phyloP scores from a whole-genome alignment of 2,113 vertebrate species.

The Euleptes europaea region DNA sequence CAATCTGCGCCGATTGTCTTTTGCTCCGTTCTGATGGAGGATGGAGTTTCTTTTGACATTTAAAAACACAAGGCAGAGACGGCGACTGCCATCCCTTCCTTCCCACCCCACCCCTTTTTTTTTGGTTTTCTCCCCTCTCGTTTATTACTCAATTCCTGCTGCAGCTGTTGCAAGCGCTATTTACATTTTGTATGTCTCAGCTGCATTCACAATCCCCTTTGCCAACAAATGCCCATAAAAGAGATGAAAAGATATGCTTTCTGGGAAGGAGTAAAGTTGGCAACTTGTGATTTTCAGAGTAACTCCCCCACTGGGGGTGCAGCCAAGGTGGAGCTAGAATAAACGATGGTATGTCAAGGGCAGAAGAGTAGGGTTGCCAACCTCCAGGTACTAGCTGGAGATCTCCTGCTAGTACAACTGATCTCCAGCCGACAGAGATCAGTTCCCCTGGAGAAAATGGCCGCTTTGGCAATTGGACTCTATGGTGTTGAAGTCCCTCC shows the following conservation, averaged over 20 bases:
- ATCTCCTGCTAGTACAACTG: too few species aligned
- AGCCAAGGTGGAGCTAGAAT: too few species aligned
- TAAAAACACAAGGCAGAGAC: constrained; percentile 1
- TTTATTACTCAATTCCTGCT: constrained; percentile 4
- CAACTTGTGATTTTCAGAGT: background rate
- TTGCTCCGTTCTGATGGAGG: background rate
- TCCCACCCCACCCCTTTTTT: background rate
- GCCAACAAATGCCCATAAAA: background rate
- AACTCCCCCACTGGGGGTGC: background rate
- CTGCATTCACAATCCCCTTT: constrained; percentile 1
- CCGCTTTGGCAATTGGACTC: too few species aligned
- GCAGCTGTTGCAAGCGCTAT: constrained; percentile 6
- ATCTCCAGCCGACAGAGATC: too few species aligned
- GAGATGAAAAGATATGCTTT: background rate
- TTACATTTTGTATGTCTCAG: background rate
- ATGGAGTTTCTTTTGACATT: constrained; percentile 47
- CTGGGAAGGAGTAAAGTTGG: background rate
- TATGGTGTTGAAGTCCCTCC: too few species aligned
- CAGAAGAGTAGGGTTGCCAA: too few species aligned
- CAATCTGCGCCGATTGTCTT: constrained; percentile 48
- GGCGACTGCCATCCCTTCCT: background rate
- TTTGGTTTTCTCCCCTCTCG: background rate
- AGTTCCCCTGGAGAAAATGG: too few species aligned
- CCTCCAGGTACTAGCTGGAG: too few species aligned
- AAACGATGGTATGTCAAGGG: background rate